Evolutionary conservation across 2,113 vertebrate species (phyloP), one percentile per base, ranked within the genome.

Genomic region (Etheostoma cragini): DNA sequence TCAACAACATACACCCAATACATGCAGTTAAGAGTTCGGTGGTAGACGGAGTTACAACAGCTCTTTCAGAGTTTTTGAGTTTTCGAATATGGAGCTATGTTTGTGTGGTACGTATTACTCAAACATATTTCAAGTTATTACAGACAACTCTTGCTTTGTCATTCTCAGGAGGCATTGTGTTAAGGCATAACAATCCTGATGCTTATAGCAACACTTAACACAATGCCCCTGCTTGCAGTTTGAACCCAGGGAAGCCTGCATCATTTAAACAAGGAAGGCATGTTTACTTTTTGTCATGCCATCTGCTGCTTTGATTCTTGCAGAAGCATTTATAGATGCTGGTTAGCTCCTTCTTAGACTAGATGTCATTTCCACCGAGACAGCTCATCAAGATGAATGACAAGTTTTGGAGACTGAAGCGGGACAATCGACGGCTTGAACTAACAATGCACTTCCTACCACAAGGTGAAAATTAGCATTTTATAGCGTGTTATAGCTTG

Each of bases 361-460:
- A 46, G 15, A 76, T 83, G 84, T 82, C 60, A 10, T 66, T 78
- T 69, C 63, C 63, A 73, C 52, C 66, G 53, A 35, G 47, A 81
- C 74, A 7, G 74, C 71, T 83, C 74, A 81, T 79, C 78, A 72
- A 69, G 57, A 82, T 67, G 75, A 79, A 60, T 70, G 78, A 81
- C 78, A 69, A 24, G 68, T 58, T 72, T 66, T 56, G 45, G 17
- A 82, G 15, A 82, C 77, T 24, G 30, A 54, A 53, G 42, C 10
- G 10, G 21, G 22, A 65, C 62, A 80, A 60, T 60, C 57, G 77
- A 66, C 52, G 57, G 72, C 53, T 30, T 65, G 26, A 68, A 70
- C 72, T 61, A 73, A 78, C 54, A 58, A 82, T 72, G 42, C 72
- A 54, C 62, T 12, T 74, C 68, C 66, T 60, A 69, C 61, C 52